Conservation (phyloP, 2,888 invertebrate species). For the Drosophila basisetae region DNA sequence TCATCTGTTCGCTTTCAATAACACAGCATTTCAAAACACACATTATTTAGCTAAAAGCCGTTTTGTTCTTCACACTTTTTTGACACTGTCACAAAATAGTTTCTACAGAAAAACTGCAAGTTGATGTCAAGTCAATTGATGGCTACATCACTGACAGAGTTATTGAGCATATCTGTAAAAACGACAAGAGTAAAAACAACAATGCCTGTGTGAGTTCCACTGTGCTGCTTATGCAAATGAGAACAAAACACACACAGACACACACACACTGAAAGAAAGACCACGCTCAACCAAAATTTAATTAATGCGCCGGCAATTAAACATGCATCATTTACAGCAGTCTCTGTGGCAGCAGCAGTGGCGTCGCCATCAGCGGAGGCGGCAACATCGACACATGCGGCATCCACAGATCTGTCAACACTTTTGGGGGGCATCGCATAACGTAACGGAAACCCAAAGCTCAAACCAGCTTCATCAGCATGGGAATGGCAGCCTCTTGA, state of each 20-base stretch:
- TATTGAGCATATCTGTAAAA: constrained; percentile 55
- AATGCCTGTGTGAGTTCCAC: constrained; percentile 54
- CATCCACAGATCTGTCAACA: constrained; percentile 67
- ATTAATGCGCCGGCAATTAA: constrained; percentile 80
- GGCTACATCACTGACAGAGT: constrained; percentile 56
- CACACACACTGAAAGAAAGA: constrained; percentile 19
- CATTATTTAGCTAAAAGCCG: background rate
- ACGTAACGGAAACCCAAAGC: constrained; percentile 39
- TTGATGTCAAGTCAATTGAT: constrained; percentile 58
- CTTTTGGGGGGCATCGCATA: constrained; percentile 24
- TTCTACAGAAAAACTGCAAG: constrained; percentile 30
- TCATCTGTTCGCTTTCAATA: background rate
- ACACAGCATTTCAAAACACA: background rate
- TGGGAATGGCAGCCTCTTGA: constrained; percentile 47
- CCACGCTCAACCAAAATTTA: constrained; percentile 69
- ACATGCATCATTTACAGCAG: constrained; percentile 81
- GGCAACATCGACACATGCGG: constrained; percentile 65
- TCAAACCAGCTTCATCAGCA: constrained; percentile 3
- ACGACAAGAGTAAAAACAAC: constrained; percentile 27
- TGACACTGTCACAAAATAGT: constrained; percentile 3
- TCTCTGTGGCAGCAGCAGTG: constrained; percentile 48
- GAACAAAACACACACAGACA: constrained; percentile 34
- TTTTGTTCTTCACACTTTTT: constrained; percentile 20
- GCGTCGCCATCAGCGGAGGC: constrained; percentile 54
- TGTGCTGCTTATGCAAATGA: constrained; percentile 50